Conservation (phyloP, 2,113 vertebrate species). For the Ptilorrhoa leucosticta region DNA sequence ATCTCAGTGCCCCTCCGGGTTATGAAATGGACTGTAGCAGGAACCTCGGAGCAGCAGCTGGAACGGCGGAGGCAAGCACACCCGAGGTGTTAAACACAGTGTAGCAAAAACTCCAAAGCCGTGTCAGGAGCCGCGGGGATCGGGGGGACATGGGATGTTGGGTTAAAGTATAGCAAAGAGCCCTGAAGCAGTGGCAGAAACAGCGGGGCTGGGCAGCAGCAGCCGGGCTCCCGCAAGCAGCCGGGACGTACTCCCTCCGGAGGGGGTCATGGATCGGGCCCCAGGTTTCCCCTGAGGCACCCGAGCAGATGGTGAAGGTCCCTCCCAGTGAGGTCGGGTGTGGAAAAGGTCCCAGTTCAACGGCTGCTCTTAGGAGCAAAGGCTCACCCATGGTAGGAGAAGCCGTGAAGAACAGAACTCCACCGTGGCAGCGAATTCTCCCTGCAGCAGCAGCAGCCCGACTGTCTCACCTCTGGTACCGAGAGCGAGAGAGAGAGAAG, state of each 20-base stretch:
- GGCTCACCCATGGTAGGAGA: background rate
- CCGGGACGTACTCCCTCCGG: background rate
- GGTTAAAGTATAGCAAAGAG: background rate
- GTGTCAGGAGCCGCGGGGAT: background rate
- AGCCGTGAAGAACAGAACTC: background rate
- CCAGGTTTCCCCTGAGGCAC: background rate
- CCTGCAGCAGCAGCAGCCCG: accelerated
- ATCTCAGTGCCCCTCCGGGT: accelerated
- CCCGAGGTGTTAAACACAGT: background rate
- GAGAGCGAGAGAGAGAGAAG: background rate
- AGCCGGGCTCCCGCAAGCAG: background rate
- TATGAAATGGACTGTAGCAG: background rate
- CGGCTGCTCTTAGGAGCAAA: background rate
- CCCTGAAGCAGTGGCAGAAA: background rate
- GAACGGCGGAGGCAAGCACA: background rate
- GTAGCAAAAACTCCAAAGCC: background rate
- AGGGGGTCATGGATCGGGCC: accelerated
- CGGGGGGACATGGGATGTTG: background rate
- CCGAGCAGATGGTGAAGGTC: too few relatives aligned
- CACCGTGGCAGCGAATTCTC: accelerated
- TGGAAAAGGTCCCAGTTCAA: background rate
- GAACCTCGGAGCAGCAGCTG: background rate
- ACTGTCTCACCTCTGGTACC: accelerated
- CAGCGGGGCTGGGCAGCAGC: background rate
- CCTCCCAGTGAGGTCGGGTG: background rate